Percentiles rank a stretch among this genome's conserved stretches.
Conservation (phyloP, 2,113 vertebrate genomes). For the Hemicordylus capensis region DNA sequence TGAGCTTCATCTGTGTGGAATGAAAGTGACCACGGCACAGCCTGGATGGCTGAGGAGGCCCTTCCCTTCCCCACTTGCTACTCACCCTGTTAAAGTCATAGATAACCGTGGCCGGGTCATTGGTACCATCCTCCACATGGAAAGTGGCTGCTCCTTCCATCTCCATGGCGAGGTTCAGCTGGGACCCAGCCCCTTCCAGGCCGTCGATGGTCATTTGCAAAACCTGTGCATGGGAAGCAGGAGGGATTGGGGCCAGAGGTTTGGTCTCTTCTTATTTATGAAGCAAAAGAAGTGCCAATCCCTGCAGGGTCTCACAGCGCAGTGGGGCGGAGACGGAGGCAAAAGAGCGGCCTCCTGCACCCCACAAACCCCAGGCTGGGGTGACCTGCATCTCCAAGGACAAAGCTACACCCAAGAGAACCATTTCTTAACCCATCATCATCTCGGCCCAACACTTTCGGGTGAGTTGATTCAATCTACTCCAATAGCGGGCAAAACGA, state of each 20-base stretch:
- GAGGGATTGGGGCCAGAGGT: not conserved
- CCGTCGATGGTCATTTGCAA: slow-evolving; percentile 7
- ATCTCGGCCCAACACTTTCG: no score
- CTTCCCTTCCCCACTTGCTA: not conserved
- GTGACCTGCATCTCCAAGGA: no score
- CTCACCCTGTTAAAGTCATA: slow-evolving; percentile 24
- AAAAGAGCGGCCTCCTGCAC: no score
- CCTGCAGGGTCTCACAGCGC: no score
- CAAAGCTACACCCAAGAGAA: no score
- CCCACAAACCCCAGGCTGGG: no score
- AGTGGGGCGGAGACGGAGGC: no score
- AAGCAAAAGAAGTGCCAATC: not conserved
- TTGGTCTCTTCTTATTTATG: not conserved
- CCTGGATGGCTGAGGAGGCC: no score
- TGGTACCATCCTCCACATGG: not conserved
- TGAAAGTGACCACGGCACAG: not conserved
- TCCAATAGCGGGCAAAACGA: no score
- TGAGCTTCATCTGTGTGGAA: no score
- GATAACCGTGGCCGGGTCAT: not conserved
- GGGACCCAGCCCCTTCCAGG: not conserved
- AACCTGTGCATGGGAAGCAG: not conserved
- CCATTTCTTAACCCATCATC: no score
- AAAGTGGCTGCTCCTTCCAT: slow-evolving; percentile 11
- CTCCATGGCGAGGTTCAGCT: not conserved
- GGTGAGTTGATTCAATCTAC: no score